Conservation (phyloP, 2,113 vertebrate genomes). For the Chitala chitala region DNA sequence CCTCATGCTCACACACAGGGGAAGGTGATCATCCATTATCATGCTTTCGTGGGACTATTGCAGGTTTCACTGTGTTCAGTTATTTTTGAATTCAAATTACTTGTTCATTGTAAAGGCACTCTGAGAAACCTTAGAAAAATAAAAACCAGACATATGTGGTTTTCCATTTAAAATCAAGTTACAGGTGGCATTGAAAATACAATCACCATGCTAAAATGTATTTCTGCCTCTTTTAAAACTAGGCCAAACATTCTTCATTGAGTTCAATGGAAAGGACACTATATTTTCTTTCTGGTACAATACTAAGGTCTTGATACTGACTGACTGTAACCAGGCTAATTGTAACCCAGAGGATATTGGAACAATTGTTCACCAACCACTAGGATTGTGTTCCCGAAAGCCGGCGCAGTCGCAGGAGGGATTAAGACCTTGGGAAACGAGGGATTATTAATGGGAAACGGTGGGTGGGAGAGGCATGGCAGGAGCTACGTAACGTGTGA, state of each 20-base stretch:
- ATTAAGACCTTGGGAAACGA: not conserved
- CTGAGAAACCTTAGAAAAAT: too few species aligned
- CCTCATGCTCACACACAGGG: slow-evolving; percentile 17
- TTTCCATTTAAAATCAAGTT: slow-evolving; percentile 13
- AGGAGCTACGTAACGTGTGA: too few species aligned
- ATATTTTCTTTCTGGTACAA: not conserved
- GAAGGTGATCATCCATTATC: slow-evolving; percentile 3
- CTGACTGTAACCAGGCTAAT: slow-evolving; percentile 11
- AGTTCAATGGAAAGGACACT: slow-evolving; percentile 6
- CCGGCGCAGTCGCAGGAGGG: not conserved
- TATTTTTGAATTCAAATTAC: too few species aligned
- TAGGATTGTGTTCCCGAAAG: not conserved
- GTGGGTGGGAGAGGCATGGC: not conserved
- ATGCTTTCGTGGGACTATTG: not conserved
- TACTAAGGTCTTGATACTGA: slow-evolving; percentile 10
- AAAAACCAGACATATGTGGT: slow-evolving; percentile 15
- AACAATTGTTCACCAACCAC: not conserved
- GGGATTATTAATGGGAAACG: not conserved
- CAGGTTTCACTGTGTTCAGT: too few species aligned
- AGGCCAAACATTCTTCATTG: not conserved
- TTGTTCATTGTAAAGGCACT: not conserved
- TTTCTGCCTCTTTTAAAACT: not conserved
- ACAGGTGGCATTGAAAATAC: not conserved
- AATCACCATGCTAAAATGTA: slow-evolving; percentile 12
- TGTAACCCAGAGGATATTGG: not conserved